Base-by-base conservation (phyloP, 1,140 invertebrate species). In the Calephelis virginiensis region DNA sequence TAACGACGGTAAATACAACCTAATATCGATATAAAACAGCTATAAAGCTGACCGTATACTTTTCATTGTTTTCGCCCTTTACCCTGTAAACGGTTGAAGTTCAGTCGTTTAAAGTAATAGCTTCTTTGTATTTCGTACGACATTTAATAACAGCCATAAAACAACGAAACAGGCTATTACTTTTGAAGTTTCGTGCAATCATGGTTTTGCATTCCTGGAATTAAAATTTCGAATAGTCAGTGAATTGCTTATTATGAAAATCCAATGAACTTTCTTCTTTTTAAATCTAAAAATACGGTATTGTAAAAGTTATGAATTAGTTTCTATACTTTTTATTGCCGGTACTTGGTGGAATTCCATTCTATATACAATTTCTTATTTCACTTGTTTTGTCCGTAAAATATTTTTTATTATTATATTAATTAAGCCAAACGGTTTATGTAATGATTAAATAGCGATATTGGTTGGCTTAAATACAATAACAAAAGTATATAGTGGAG, bases 21-120 rank as follows among this genome's bases (percentile, higher is more conserved):
- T 28, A 28, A 28, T 28, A 28, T 28, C 28, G 28, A 28, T 28
- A 28, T 28, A 28, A 28, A 28, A 28, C 28, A 28, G 49, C 60
- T 43, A 61, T 61, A 43, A 43, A 43, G 38, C 38, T 14, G 43
- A 61, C 60, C 60, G 60, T 43, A 61, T 38, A 45, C 60, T 43
- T 38, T 43, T 43, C 43, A 43, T 61, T 61, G 43, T 61, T 61
- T 61, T 61, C 28, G 28, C 28, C 28, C 28, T 61, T 13, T 61
- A 43, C 60, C 60, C 40, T n/a, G 13, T 45, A n/a, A n/a, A 9
- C 37, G 40, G 38, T 14, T 46, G 12, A 5, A 61, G 17, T 37
- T 38, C 59, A 43, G 59, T 40, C n/a, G 60, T 40, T 61, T 61
- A 61, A 61, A 61, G 43, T 43, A 45, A 61, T 61, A 40, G 60